These are phyloP conservation scores for Sceloporus undulatus DNA, from an alignment of 2,113 vertebrate genomes.

Conservation along the genomic window DNA sequence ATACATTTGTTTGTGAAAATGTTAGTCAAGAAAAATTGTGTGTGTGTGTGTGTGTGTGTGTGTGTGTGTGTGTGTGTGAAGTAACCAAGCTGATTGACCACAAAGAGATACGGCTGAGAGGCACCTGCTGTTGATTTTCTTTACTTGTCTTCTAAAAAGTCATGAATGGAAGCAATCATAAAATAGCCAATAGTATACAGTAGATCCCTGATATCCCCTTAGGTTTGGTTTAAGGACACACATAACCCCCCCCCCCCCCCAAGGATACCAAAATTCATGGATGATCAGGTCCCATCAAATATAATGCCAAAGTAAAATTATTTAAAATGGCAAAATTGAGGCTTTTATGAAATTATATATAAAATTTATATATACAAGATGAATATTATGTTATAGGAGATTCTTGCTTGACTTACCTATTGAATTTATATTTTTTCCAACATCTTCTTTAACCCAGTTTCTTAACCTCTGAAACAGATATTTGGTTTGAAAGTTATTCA, in stretches of 20 bases:
- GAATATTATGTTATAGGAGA: no score
- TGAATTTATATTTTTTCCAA: background rate
- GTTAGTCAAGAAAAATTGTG: slow-evolving; percentile 10
- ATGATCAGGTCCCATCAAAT: no score
- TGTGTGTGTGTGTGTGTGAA: background rate
- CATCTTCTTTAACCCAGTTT: background rate
- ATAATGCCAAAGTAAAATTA: no score
- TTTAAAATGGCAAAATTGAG: background rate
- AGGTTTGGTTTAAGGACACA: no score
- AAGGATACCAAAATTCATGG: no score
- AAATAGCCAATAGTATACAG: background rate
- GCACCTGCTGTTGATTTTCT: background rate
- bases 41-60: background rate
- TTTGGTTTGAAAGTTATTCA: background rate
- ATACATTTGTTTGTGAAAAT: background rate
- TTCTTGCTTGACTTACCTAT: background rate
- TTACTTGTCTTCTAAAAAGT: background rate
- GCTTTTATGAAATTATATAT: no score
- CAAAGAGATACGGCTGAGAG: background rate
- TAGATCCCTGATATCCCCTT: no score
- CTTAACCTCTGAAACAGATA: background rate
- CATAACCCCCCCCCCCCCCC: no score
- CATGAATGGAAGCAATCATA: background rate
- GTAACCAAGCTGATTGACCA: background rate
- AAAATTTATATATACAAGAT: background rate